Evolutionary conservation across 2,113 vertebrate species (phyloP).

Genomic region (Psittacus erithacus): DNA sequence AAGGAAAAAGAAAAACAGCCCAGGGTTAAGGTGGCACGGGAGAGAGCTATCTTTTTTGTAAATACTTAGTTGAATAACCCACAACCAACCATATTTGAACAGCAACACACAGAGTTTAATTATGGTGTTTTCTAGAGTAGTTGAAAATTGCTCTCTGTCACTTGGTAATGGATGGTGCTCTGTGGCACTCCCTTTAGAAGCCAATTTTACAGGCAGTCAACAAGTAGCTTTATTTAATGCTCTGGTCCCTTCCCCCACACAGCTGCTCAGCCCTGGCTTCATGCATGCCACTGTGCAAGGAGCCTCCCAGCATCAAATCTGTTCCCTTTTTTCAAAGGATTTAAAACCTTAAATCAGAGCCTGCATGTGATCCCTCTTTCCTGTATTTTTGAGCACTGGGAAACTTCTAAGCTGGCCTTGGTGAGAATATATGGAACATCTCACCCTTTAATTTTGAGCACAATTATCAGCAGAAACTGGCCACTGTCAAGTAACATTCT

Average conservation of each 20-base stretch:
- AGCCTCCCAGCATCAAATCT: not conserved
- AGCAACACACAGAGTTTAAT: not conserved
- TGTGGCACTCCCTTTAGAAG: slow-evolving; percentile 37
- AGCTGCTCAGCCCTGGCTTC: slow-evolving; percentile 22
- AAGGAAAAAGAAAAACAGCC: slow-evolving; percentile 32
- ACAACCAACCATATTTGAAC: not conserved
- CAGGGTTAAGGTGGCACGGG: slow-evolving; percentile 32
- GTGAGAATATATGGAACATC: not conserved
- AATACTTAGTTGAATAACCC: not conserved
- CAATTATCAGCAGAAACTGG: not conserved
- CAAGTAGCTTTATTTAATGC: slow-evolving; percentile 55
- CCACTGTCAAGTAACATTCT: not conserved
- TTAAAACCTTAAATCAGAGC: not conserved
- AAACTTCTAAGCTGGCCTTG: not conserved
- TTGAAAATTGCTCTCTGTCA: not conserved
- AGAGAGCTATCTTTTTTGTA: not conserved
- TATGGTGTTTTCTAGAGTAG: not conserved
- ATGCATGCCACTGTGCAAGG: not conserved
- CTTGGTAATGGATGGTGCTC: not conserved
- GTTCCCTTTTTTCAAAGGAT: not conserved
- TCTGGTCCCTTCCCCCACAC: slow-evolving; percentile 38
- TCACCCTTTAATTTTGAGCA: not conserved
- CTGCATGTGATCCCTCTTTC: not conserved
- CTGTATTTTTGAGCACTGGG: not conserved
- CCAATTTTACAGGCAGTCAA: slow-evolving; percentile 25